phyloP scores from a whole-genome alignment of 2,797 vertebrate genomes.

The Borostomias antarcticus region DNA sequence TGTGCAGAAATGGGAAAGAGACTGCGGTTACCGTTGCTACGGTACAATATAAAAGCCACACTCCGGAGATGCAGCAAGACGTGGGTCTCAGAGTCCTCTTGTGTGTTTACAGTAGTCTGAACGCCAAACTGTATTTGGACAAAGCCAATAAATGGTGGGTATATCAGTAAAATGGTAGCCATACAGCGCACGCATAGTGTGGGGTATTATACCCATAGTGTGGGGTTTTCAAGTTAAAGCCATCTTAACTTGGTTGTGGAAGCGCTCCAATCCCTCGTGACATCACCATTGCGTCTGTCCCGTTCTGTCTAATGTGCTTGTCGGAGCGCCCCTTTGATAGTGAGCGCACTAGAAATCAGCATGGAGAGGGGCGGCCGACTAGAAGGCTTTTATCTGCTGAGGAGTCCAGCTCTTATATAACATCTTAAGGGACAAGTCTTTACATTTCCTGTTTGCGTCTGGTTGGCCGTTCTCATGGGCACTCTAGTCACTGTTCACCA shows the following conservation, averaged over 20 bases:
- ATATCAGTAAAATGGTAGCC: slow-evolving; percentile 13
- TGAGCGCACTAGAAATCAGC: slow-evolving; percentile 65
- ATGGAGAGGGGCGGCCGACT: slow-evolving; percentile 66
- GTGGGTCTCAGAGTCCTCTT: too few species aligned
- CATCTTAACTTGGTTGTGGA: too few species aligned
- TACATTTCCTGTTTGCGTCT: slow-evolving; percentile 55
- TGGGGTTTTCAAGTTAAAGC: too few species aligned
- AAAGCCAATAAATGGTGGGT: slow-evolving; percentile 42
- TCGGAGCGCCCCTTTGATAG: slow-evolving; percentile 74
- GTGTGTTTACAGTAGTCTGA: too few species aligned
- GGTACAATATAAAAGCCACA: slow-evolving; percentile 48
- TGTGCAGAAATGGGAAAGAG: slow-evolving; percentile 58
- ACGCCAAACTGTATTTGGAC: slow-evolving; percentile 51
- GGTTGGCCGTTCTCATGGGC: slow-evolving; percentile 28
- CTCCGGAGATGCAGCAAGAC: too few species aligned
- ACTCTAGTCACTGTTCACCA: slow-evolving; percentile 24
- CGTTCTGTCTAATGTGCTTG: slow-evolving; percentile 77
- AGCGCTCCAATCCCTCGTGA: slow-evolving; percentile 75
- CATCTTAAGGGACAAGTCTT: slow-evolving; percentile 66
- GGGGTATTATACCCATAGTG: slow-evolving; percentile 1
- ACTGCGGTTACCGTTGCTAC: background rate
- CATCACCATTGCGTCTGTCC: slow-evolving; percentile 75
- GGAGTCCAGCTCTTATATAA: slow-evolving; percentile 72
- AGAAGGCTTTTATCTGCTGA: slow-evolving; percentile 71
- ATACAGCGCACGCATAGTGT: slow-evolving; percentile 19